phyloP scores from a whole-genome alignment of 2,888 invertebrate species.

The Morpho deidamia region DNA sequence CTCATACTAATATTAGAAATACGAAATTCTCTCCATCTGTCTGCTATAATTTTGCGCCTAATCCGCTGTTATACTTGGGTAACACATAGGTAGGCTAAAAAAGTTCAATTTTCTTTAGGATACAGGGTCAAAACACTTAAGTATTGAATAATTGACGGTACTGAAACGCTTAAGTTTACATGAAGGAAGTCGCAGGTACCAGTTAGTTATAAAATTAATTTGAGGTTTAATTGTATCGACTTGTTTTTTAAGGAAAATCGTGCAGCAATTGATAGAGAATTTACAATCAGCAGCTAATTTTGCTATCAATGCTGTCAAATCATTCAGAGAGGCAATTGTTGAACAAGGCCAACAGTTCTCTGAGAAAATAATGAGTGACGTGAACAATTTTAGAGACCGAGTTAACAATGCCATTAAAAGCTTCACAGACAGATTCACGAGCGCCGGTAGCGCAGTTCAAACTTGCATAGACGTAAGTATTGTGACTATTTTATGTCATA shows the following conservation, averaged over 20 bases:
- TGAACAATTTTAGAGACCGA: slow-evolving; percentile 40
- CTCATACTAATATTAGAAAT: too few relatives aligned
- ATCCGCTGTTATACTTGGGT: too few relatives aligned
- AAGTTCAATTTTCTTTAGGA: too few relatives aligned
- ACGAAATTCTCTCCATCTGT: too few relatives aligned
- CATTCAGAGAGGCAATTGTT: slow-evolving; percentile 42
- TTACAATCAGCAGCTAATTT: slow-evolving; percentile 45
- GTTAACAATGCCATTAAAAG: slow-evolving; percentile 40
- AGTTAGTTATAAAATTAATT: too few relatives aligned
- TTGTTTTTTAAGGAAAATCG: slow-evolving; percentile 37
- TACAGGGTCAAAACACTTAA: too few relatives aligned
- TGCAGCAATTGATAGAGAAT: slow-evolving; percentile 44
- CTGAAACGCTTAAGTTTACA: too few relatives aligned
- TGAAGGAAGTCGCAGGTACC: too few relatives aligned
- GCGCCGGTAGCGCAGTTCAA: slow-evolving; percentile 39
- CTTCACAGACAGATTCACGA: slow-evolving; percentile 39
- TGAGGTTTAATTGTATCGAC: neutral
- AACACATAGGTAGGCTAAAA: too few relatives aligned
- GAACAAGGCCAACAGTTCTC: slow-evolving; percentile 37
- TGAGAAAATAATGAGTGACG: slow-evolving; percentile 37
- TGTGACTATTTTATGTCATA: too few relatives aligned
- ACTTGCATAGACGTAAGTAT: slow-evolving; percentile 53
- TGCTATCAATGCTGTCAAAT: slow-evolving; percentile 40
- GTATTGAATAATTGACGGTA: too few relatives aligned
- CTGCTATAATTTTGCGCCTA: too few relatives aligned